phyloP scores from a whole-genome alignment of 1,140 invertebrate species.

The Ptiloglossa arizonensis region DNA sequence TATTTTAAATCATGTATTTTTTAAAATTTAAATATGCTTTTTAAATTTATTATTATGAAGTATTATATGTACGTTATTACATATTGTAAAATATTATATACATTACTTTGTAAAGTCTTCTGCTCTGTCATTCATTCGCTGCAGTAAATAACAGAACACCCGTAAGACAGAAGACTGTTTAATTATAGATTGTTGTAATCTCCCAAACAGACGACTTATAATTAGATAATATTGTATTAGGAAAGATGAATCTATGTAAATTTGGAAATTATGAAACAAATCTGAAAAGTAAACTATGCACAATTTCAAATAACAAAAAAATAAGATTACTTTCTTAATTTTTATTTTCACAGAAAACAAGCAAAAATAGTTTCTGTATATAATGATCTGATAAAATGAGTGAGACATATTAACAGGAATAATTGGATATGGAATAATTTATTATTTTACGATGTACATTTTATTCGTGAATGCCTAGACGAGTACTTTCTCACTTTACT shows the following conservation, averaged over 20 bases:
- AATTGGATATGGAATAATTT: constrained; percentile 43
- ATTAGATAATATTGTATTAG: too few species aligned
- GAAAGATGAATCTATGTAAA: too few species aligned
- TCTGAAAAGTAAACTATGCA: too few species aligned
- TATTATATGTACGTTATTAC: not conserved
- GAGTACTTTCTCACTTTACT: constrained; percentile 32
- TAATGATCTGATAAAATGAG: constrained; percentile 21
- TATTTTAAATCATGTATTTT: too few species aligned
- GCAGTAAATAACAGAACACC: too few species aligned
- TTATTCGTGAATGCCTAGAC: constrained; percentile 42
- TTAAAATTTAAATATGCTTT: not conserved
- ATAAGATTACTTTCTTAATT: not conserved
- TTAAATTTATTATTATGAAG: not conserved
- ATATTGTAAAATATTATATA: not conserved
- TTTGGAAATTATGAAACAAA: too few species aligned
- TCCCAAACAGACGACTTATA: too few species aligned
- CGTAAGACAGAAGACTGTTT: too few species aligned
- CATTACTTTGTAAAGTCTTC: not conserved
- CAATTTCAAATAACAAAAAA: too few species aligned
- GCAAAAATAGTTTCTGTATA: not conserved
- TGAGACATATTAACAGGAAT: constrained; percentile 12
- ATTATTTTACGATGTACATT: constrained; percentile 57
- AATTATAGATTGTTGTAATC: too few species aligned
- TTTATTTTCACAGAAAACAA: not conserved
- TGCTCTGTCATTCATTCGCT: too few species aligned